Evolutionary conservation across 1,140 invertebrate species (phyloP).

Genomic region (Sarcophaga bullata): DNA sequence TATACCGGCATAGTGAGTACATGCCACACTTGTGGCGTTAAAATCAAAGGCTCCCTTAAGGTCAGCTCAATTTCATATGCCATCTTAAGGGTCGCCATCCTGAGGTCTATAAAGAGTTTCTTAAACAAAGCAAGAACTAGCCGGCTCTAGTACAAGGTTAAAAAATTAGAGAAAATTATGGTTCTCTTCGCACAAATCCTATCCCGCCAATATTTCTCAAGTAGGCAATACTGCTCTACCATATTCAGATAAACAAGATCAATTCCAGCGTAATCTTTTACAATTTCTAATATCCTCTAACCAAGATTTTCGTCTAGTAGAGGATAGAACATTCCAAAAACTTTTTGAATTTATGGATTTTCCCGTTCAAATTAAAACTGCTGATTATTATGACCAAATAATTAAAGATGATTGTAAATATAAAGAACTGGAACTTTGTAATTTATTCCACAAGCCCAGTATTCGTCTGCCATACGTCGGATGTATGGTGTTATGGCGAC

Average conservation of each 20-base stretch:
- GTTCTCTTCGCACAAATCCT: not conserved
- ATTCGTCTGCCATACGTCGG: not conserved
- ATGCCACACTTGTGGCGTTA: conserved; percentile 20
- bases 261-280: conserved; percentile 12
- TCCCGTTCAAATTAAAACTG: not conserved
- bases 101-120: conserved; percentile 14
- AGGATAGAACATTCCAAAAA: not conserved
- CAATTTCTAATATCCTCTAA: conserved; percentile 12
- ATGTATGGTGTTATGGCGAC: not conserved
- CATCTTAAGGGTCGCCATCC: conserved; percentile 10
- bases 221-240: not conserved
- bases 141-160: not conserved
- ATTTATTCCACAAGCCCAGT: not conserved
- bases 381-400: not conserved
- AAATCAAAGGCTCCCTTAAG: conserved; percentile 26
- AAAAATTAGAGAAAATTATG: not conserved
- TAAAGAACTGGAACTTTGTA: not conserved
- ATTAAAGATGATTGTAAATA: conserved; percentile 7
- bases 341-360: conserved; percentile 1
- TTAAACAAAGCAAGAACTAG: not conserved
- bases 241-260: not conserved
- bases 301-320: not conserved
- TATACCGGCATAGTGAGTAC: conserved; percentile 38
- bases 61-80: conserved; percentile 32
- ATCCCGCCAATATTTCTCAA: not conserved